Percentiles rank a stretch among this genome's conserved stretches.
Evolutionary conservation across 1,140 invertebrate genomes (phyloP).

Genomic region (Diabrotica undecimpunctata): DNA sequence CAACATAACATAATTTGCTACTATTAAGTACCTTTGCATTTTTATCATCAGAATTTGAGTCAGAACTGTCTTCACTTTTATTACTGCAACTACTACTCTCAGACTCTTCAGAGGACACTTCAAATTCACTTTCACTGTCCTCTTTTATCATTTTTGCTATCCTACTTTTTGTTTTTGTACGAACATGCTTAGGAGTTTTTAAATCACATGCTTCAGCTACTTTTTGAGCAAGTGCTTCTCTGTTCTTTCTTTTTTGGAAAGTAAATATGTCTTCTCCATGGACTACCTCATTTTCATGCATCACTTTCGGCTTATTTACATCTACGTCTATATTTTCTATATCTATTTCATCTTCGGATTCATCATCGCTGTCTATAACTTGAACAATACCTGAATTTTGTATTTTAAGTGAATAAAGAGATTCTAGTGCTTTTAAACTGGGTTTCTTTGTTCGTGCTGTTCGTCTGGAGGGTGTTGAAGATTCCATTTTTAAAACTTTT

Average conservation of each 20-base stretch:
- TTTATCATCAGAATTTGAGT: slow-evolving; percentile 16
- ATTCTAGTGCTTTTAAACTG: slow-evolving; percentile 30
- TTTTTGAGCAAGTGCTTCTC: slow-evolving; percentile 27
- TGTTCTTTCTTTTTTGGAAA: slow-evolving; percentile 32
- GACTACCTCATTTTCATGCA: slow-evolving; percentile 35
- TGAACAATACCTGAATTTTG: slow-evolving; percentile 20
- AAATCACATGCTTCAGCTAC: slow-evolving; percentile 18
- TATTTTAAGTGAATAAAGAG: slow-evolving; percentile 19
- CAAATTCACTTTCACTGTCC: slow-evolving; percentile 34
- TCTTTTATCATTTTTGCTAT: slow-evolving; percentile 23
- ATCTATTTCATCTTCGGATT: slow-evolving; percentile 20
- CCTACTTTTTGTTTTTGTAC: slow-evolving; percentile 30
- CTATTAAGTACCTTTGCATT: neutral
- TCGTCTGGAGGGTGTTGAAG: slow-evolving; percentile 20
- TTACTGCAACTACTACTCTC: slow-evolving; percentile 16
- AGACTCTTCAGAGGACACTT: slow-evolving; percentile 21
- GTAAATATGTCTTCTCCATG: slow-evolving; percentile 33
- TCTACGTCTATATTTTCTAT: slow-evolving; percentile 1
- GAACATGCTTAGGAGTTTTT: slow-evolving; percentile 30
- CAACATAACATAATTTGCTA: neutral
- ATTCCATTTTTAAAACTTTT: slow-evolving; percentile 6
- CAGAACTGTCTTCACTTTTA: slow-evolving; percentile 24
- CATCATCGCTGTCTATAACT: slow-evolving; percentile 13
- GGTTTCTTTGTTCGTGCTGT: slow-evolving; percentile 23
- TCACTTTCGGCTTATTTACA: slow-evolving; percentile 26